Base-by-base conservation (phyloP, 2,797 vertebrate species). In the Periophthalmus magnuspinnatus region DNA sequence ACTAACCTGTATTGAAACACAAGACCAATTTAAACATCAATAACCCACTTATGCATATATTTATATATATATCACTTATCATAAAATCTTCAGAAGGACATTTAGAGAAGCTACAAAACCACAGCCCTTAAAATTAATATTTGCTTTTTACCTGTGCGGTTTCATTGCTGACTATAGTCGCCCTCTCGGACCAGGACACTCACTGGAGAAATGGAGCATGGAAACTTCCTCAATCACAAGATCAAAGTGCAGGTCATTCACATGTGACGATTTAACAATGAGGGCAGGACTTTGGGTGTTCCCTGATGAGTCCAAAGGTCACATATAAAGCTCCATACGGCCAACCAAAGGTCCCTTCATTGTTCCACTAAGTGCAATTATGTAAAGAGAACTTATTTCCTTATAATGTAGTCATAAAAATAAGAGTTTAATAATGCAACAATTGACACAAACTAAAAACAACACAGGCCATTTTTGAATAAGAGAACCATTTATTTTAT, bases 401-500 rank as follows among this genome's bases (percentile, higher is more conserved):
- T 63, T 71, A 22, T 22, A 14, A 24, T 28, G 5, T 57, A 14
- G 24, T 24, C 67, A 21, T 28, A 61, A n/a, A n/a, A 17, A 45
- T 14, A 45, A 41, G 9, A 41, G 1, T 1, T 14, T 6, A 62
- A 54, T 36, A 55, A 41, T 13, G 52, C 41, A 0, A 59, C 14
- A 32, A 17, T 11, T 8, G 3, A 19, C 3, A 33, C 6, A 59
- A 14, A 7, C 0, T 75, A 65, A 56, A 85, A 1, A 78, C 2
- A 79, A 6, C 9, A 57, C 47, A 24, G 28, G 50, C 67, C 6
- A 50, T 47, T 78, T 75, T 34, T 84, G 86, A 87, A 83, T 86
- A 90, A 90, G 74, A 86, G 88, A 93, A 90, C 69, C 70, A 84
- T 93, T 95, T 94, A 94, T 93, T 94, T 90, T 80, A 90, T 68